A percentile compares a stretch with the other conserved stretches of the same genome.
Conservation (phyloP, 2,888 invertebrate species). For the Troides aeacus region DNA sequence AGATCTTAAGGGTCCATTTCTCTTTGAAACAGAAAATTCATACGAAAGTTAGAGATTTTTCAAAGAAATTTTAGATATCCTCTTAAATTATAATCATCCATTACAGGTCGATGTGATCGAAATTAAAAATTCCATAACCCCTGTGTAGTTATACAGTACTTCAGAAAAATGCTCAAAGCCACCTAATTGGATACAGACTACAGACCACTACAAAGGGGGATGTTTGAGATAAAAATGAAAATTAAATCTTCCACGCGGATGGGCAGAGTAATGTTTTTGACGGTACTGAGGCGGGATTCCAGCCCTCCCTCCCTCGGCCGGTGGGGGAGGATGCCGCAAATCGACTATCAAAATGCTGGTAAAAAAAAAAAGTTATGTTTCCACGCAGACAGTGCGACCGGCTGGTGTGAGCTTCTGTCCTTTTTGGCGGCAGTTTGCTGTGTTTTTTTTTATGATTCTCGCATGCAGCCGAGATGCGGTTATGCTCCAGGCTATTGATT, state of each 20-base stretch:
- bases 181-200: slow-evolving; percentile 78
- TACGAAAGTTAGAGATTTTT: no score
- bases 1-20: no score
- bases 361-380: slow-evolving; percentile 63
- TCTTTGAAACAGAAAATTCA: no score
- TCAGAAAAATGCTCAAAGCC: slow-evolving; percentile 74
- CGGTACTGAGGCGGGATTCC: slow-evolving; percentile 63
- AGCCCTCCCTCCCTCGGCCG: slow-evolving; percentile 36
- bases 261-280: slow-evolving; percentile 80
- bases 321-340: slow-evolving; percentile 67
- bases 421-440: slow-evolving; percentile 46
- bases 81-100: slow-evolving; percentile 30
- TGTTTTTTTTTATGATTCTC: slow-evolving; percentile 43
- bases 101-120: slow-evolving; percentile 45
- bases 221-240: slow-evolving; percentile 82
- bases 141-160: slow-evolving; percentile 54
- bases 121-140: slow-evolving; percentile 79
- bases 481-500: slow-evolving; percentile 18
- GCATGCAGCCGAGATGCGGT: slow-evolving; percentile 36
- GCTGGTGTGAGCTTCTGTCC: slow-evolving; percentile 54
- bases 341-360: slow-evolving; percentile 78
- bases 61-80: no score
- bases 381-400: slow-evolving; percentile 63
- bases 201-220: slow-evolving; percentile 79
- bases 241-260: slow-evolving; percentile 80